Evolutionary conservation across 2,797 vertebrate species (phyloP).

Genomic region (Remorina albescens): DNA sequence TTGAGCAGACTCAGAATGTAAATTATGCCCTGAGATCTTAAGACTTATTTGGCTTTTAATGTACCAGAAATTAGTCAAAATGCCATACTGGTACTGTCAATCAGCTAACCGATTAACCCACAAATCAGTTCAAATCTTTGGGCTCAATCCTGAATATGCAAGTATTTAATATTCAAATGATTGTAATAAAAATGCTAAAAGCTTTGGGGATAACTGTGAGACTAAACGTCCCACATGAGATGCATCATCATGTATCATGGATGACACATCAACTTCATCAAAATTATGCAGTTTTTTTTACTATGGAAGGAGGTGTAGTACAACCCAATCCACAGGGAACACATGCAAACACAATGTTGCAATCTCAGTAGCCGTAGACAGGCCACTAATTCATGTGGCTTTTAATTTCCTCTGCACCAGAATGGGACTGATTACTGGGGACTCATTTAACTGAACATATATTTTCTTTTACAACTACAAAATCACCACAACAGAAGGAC

Average conservation of each 20-base stretch:
- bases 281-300: neutral
- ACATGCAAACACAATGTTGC: neutral
- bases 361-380: neutral
- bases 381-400: neutral
- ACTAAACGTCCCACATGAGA: no score
- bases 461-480: slow-evolving; percentile 33
- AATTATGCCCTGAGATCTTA: neutral
- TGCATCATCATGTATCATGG: no score
- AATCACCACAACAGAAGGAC: slow-evolving; percentile 34
- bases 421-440: slow-evolving; percentile 10
- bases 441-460: neutral
- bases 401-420: slow-evolving; percentile 2
- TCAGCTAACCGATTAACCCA: no score
- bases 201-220: no score
- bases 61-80: neutral
- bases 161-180: neutral
- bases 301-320: neutral
- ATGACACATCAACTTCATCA: neutral
- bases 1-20: neutral
- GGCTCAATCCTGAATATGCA: neutral
- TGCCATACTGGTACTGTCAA: no score
- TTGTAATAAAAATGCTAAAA: neutral
- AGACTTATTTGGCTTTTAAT: neutral
- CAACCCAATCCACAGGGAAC: neutral
- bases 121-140: neutral